Percentiles rank a stretch among this genome's conserved stretches.
Evolutionary conservation across 2,113 vertebrate species (phyloP).

Genomic region (Perca flavescens): DNA sequence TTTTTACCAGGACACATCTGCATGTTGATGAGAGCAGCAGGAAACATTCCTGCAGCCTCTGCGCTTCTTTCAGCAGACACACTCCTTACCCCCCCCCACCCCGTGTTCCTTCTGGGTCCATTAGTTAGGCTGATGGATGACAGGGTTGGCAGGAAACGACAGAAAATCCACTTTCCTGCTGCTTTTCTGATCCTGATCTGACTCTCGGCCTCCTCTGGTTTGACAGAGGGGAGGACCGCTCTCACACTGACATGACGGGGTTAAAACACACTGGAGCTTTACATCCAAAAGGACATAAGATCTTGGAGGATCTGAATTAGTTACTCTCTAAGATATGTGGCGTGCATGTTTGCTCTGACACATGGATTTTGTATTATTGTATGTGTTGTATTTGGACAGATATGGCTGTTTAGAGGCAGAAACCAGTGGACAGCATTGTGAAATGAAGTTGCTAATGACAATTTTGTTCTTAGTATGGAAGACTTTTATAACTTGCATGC

Average conservation of each 20-base stretch:
- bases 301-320: neutral
- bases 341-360: neutral
- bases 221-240: constrained; percentile 17
- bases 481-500: neutral
- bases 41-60: constrained; percentile 19
- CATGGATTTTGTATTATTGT: neutral
- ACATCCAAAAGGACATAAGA: neutral
- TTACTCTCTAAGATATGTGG: no score
- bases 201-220: constrained; percentile 11
- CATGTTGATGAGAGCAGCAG: constrained; percentile 53
- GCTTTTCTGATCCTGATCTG: constrained; percentile 50
- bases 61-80: constrained; percentile 21
- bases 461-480: neutral
- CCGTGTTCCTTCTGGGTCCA: constrained; percentile 52
- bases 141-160: constrained; percentile 27
- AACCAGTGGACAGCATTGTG: neutral
- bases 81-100: neutral
- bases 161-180: constrained; percentile 58
- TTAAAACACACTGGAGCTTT: constrained; percentile 6
- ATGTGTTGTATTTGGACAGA: neutral
- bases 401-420: neutral
- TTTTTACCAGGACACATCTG: constrained; percentile 39
- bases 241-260: constrained; percentile 32
- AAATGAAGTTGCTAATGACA: neutral
- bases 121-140: constrained; percentile 71